Base-by-base conservation (phyloP, 2,113 vertebrate species). In the Helogale parvula region DNA sequence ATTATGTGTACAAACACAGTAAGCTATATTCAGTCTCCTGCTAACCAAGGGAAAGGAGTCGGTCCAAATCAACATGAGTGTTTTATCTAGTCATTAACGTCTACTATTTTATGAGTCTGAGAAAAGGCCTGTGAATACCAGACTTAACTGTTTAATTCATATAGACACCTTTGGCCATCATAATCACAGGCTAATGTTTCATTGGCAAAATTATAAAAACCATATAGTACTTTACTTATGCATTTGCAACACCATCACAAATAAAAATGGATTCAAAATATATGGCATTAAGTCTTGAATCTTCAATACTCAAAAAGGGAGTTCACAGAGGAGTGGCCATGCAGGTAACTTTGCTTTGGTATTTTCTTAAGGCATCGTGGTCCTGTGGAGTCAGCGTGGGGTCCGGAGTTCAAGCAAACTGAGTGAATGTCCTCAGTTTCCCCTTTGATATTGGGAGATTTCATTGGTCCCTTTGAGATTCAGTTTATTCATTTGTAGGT, bases 31-130 rank as follows among this genome's bases (percentile, higher is more conserved):
- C 12, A 8, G 19, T 71, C 31, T 50, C 52, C 17, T 50, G 38
- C 25, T 45, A 21, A 41, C 54, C 41, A 17, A 6, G 41, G 25
- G 31, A 1, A 4, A 38, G 38, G 38, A 38, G 38, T 19, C 5
- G 10, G 27, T 60, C 50, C 68, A 77, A 29, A 60, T 27, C 8
- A 4, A 0, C 16, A 8, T 0, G 5, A 8, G 16, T 13, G 5
- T 2, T 21, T 23, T 45, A 3, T 19, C 9, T 25, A 31, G 2
- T 16, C 29, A 17, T 29, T 35, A 7, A 3, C 17, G 52, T 41
- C 35, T 66, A 31, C 17, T 1, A 17, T 27, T 76, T 63, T 15
- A 4, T 15, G 10, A 72, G 57, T 63, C 33, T n/a, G 33, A 83
- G 50, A 16, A 52, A 60, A 81, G 9, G 12, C 11, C 35, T 21